Percentiles rank a stretch among this genome's conserved stretches.
Conservation (phyloP, 2,797 vertebrate species). For the Philypnodon macrostomus region DNA sequence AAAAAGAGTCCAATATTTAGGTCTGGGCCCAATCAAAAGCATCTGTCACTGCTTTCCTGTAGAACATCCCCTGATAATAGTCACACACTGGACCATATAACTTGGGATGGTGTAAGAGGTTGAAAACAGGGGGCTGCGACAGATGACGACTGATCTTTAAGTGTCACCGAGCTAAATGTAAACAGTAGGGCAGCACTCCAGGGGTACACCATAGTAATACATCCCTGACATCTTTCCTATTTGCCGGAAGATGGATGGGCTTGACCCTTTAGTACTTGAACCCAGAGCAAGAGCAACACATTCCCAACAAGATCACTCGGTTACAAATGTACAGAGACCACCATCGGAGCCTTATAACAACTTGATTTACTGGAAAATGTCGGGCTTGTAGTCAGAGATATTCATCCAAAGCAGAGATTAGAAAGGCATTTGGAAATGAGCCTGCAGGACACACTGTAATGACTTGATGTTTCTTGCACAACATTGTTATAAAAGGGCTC, state of each 20-base stretch:
- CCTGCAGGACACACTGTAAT: conserved; percentile 21
- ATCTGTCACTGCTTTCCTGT: conserved; percentile 52
- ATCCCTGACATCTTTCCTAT: conserved; percentile 38
- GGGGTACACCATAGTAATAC: conserved; percentile 15
- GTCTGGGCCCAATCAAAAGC: conserved; percentile 51
- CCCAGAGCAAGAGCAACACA: conserved; percentile 39
- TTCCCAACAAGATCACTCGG: conserved; percentile 36
- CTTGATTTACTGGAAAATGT: conserved; percentile 19
- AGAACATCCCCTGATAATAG: conserved; percentile 28
- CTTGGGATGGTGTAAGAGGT: conserved; percentile 12
- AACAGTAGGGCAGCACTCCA: conserved; percentile 3
- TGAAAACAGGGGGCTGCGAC: no score
- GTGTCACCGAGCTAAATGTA: conserved; percentile 8
- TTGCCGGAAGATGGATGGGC: conserved; percentile 47
- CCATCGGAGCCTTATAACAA: conserved; percentile 13
- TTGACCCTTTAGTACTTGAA: conserved; percentile 55
- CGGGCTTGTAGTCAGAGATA: conserved; percentile 16
- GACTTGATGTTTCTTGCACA: conserved; percentile 57
- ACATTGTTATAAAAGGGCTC: conserved; percentile 43
- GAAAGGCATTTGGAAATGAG: conserved; percentile 44
- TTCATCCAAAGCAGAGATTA: conserved; percentile 22
- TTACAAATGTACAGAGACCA: conserved; percentile 38
- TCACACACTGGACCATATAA: conserved; percentile 1
- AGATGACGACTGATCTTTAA: conserved; percentile 3
- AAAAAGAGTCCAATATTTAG: conserved; percentile 35